Evolutionary conservation across 1,140 invertebrate species (phyloP), one percentile per base, ranked within the genome.

Genomic region (Planococcus citri): DNA sequence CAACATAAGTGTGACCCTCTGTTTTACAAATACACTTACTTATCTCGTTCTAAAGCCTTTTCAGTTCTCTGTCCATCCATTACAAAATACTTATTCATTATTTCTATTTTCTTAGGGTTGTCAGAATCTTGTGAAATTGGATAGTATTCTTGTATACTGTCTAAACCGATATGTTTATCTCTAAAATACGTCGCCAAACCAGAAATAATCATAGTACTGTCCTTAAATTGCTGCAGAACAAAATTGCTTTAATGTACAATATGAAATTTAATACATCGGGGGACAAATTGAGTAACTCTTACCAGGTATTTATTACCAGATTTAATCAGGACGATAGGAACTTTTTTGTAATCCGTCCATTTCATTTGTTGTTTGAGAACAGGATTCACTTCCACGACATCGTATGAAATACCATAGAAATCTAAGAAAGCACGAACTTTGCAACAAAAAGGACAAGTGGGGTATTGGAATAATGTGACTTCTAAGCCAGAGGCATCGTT

Each of bases 371-470:
- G 87, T 37, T 92, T 83, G 0, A 95, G 81, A 1, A 98, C 92
- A 29, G 94, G 92, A 82, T 97, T 92, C 0, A 99, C 97, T 83
- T 99, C 97, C 17, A 99, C 88, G 17, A 99, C 83, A 76, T 98
- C 88, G 79, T 99, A 99, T 0, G 91, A 92, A 68, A 98, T 84
- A 3, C 95, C 95, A 79, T 91, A 88, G 75, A 90, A 95, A 80
- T 99, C 95, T 2, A 99, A 80, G 78, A 94, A 92, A 20, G 93
- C 88, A 72, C 97, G 83, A 0, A 98, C 92, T 83, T 99, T 99
- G 76, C 95, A 98, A 79, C 97, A 99, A 79, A 98, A 99, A 29
- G 97, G 97, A 79, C 96, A 99, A 1, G 93, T 96, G 75, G 96
- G 90, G 78, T 95, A 99, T 82, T 99, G 96, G 77, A 90, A 98